Percentiles rank a stretch among this genome's conserved stretches.
These are phyloP conservation scores for Edolisoma coerulescens DNA, from an alignment of 2,113 vertebrate genomes.

Conservation along the genomic window DNA sequence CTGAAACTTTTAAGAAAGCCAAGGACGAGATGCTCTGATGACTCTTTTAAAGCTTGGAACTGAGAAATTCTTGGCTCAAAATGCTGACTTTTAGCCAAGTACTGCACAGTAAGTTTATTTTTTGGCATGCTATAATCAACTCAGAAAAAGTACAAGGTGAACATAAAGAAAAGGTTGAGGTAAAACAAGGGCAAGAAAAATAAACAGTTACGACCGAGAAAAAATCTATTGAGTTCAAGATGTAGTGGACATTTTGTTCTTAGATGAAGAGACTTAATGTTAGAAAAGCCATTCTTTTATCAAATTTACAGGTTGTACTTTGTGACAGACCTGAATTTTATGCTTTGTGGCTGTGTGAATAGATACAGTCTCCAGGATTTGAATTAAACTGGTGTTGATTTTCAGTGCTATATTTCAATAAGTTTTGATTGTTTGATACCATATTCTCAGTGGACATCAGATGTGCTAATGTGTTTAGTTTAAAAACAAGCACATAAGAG, in stretches of 20 bases:
- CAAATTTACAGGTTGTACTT: background rate
- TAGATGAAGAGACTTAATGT: background rate
- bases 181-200: background rate
- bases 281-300: background rate
- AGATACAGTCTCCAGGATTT: background rate
- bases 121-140: background rate
- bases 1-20: slow-evolving; percentile 5
- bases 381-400: background rate
- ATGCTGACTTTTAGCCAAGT: slow-evolving; percentile 34
- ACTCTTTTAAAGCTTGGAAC: slow-evolving; percentile 24
- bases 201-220: background rate
- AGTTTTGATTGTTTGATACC: background rate
- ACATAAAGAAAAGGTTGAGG: background rate
- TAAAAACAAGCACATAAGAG: background rate
- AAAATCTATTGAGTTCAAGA: background rate
- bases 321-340: background rate
- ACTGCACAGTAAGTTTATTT: slow-evolving; percentile 30
- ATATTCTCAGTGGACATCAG: background rate
- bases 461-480: background rate
- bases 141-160: slow-evolving; percentile 13
- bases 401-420: background rate
- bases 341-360: background rate
- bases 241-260: background rate
- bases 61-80: slow-evolving; percentile 33
- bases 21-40: slow-evolving; percentile 36